Evolutionary conservation across 2,888 invertebrate genomes (phyloP).

Genomic region (Pogonocherus hispidulus): DNA sequence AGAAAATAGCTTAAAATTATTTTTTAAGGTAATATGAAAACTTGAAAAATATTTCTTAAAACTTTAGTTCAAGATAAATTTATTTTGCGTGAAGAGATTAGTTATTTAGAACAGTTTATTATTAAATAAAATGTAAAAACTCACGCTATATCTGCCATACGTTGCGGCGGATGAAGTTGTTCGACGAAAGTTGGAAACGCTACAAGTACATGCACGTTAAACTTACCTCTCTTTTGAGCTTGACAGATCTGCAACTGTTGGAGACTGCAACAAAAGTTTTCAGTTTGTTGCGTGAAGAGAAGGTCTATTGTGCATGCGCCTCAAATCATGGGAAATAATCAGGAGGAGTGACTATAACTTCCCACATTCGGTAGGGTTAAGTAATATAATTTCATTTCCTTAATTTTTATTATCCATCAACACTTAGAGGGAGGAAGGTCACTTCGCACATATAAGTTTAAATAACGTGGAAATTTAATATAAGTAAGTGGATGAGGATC

Average conservation of each 20-base stretch:
- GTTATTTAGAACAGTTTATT: too few relatives aligned
- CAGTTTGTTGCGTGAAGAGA: conserved; percentile 49
- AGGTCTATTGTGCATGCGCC: conserved; percentile 54
- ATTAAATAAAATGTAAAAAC: too few relatives aligned
- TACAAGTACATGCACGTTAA: conserved; percentile 42
- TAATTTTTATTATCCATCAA: conserved; percentile 38
- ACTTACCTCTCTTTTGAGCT: conserved; percentile 54
- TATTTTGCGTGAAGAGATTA: too few relatives aligned
- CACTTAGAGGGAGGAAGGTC: conserved; percentile 33
- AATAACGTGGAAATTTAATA: conserved; percentile 30
- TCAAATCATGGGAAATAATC: conserved; percentile 53
- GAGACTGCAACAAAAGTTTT: conserved; percentile 54
- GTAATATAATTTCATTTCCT: conserved; percentile 43
- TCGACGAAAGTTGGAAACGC: neutral
- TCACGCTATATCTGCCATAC: too few relatives aligned
- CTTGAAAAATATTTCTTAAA: too few relatives aligned
- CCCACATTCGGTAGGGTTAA: conserved; percentile 49
- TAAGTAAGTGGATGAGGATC: conserved; percentile 27
- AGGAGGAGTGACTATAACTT: conserved; percentile 56
- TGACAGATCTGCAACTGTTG: conserved; percentile 55
- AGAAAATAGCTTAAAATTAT: too few relatives aligned
- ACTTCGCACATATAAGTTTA: conserved; percentile 26
- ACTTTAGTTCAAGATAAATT: too few relatives aligned
- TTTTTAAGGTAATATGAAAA: too few relatives aligned
- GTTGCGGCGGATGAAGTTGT: too few relatives aligned